phyloP scores from a whole-genome alignment of 1,140 invertebrate species.

The Macrocentrus cingulum region DNA sequence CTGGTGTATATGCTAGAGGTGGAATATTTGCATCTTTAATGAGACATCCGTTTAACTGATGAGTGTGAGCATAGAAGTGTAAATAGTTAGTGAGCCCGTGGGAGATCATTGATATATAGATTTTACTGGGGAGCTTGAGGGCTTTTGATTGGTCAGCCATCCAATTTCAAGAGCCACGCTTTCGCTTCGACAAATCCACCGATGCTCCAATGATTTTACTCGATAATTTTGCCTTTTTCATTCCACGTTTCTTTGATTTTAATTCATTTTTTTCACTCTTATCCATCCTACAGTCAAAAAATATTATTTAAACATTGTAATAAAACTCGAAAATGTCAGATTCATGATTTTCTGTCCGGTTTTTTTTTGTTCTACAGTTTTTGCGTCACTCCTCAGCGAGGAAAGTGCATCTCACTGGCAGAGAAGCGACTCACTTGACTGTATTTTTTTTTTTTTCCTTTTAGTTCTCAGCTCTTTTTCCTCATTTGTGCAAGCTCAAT shows the following conservation, averaged over 20 bases:
- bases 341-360: too few species aligned
- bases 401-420: too few species aligned
- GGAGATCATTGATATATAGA: slow-evolving; percentile 16
- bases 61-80: slow-evolving; percentile 7
- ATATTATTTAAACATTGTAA: too few species aligned
- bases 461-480: background rate
- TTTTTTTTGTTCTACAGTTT: too few species aligned
- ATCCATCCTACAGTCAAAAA: too few species aligned
- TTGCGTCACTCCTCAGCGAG: too few species aligned
- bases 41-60: slow-evolving; percentile 7
- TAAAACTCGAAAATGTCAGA: too few species aligned
- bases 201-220: slow-evolving; percentile 11
- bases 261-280: too few species aligned
- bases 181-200: slow-evolving; percentile 1
- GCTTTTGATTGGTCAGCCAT: slow-evolving; percentile 20
- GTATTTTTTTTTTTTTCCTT: slow-evolving; percentile 1
- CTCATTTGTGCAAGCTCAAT: slow-evolving; percentile 20
- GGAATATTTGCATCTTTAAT: slow-evolving; percentile 12
- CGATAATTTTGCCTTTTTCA: slow-evolving; percentile 3
- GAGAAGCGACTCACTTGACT: too few species aligned
- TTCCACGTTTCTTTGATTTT: too few species aligned
- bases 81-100: slow-evolving; percentile 18
- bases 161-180: slow-evolving; percentile 5
- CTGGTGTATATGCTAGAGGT: too few species aligned
- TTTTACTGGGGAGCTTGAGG: slow-evolving; percentile 1